These are phyloP conservation scores for Nautilus pompilius DNA, from an alignment of 1,140 invertebrate species.

Conservation along the genomic window DNA sequence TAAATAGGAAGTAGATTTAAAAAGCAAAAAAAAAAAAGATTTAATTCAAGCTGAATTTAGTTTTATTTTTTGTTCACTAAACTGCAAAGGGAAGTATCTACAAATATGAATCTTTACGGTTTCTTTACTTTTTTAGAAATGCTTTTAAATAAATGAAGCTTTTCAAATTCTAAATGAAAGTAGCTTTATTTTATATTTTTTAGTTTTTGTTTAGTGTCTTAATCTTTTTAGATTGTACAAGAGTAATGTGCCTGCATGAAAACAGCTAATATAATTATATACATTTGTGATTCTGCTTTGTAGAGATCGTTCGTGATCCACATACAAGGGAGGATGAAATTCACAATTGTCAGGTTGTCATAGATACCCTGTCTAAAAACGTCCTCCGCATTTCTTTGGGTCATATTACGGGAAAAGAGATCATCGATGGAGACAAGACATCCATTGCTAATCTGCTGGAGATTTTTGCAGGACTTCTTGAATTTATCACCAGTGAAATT, in stretches of 20 bases:
- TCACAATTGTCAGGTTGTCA: slow-evolving; percentile 51
- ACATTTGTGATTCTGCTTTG: slow-evolving; percentile 3
- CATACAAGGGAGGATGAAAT: slow-evolving; percentile 48
- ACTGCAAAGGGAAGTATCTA: no score
- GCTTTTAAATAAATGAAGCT: no score
- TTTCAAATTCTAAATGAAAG: no score
- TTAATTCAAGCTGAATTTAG: no score
- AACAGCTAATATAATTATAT: background rate
- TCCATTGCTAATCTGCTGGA: slow-evolving; percentile 49
- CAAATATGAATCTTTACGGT: no score
- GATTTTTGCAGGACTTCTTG: slow-evolving; percentile 46
- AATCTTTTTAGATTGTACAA: background rate
- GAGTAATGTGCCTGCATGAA: background rate
- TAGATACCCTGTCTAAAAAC: slow-evolving; percentile 48
- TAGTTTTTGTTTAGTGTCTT: background rate
- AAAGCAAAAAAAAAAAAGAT: no score
- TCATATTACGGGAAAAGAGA: slow-evolving; percentile 47
- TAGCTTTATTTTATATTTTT: no score
- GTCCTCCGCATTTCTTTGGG: slow-evolving; percentile 51
- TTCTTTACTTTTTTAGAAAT: no score
- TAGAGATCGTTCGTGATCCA: slow-evolving; percentile 42
- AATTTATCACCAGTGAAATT: slow-evolving; percentile 51
- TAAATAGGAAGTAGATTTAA: no score
- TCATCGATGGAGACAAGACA: slow-evolving; percentile 38
- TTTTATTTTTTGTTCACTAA: no score